Conservation (phyloP, 2,797 vertebrate genomes). For the Rhinella marina region DNA sequence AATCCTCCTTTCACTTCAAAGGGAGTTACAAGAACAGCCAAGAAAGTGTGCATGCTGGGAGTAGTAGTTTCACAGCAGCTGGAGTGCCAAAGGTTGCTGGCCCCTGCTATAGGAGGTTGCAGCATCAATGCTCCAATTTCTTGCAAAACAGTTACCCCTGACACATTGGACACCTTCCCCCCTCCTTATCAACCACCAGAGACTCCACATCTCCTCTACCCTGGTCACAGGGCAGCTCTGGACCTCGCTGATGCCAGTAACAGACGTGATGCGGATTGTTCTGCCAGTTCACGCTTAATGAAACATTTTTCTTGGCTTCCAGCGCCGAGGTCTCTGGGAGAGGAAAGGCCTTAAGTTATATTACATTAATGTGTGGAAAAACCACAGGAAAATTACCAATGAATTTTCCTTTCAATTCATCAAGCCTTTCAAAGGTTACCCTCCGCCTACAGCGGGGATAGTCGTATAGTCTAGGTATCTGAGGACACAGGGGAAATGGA, state of each 20-base stretch:
- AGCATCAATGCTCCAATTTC: too few species aligned
- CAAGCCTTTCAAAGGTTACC: conserved; percentile 69
- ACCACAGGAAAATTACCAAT: conserved; percentile 66
- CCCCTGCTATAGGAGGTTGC: too few species aligned
- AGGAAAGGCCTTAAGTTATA: background rate
- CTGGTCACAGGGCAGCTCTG: background rate
- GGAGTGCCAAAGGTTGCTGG: too few species aligned
- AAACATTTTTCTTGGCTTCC: conserved; percentile 41
- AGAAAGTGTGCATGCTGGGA: too few species aligned
- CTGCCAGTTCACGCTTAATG: conserved; percentile 34
- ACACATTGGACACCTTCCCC: background rate
- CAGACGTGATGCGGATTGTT: background rate
- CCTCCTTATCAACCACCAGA: background rate
- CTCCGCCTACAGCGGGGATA: background rate
- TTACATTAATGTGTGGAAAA: conserved; percentile 66
- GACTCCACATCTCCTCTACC: background rate
- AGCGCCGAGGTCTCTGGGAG: conserved; percentile 5
- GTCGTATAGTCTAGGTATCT: background rate
- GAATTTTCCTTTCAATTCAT: conserved; percentile 63
- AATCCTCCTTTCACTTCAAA: too few species aligned
- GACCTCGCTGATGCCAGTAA: background rate
- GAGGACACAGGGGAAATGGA: background rate
- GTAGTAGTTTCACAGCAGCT: too few species aligned
- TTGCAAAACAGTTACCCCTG: too few species aligned
- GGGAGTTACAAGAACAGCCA: too few species aligned